phyloP scores from a whole-genome alignment of 2,888 invertebrate genomes.

The Pterobdella sp. region DNA sequence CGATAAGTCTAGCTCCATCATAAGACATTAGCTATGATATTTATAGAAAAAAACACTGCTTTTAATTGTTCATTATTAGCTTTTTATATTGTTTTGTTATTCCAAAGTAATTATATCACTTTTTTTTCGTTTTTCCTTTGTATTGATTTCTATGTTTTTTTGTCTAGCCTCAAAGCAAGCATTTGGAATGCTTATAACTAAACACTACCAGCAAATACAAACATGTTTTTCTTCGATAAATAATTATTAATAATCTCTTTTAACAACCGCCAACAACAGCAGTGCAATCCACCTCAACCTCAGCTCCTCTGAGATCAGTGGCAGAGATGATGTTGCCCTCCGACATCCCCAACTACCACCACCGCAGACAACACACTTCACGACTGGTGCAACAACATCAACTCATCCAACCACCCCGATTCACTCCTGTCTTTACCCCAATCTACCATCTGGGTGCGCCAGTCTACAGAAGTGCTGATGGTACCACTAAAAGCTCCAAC shows the following conservation, averaged over 20 bases:
- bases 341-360: not conserved
- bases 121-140: no score
- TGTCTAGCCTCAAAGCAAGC: no score
- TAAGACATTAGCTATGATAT: no score
- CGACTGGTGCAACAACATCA: constrained; percentile 7
- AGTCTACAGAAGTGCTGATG: constrained; percentile 2
- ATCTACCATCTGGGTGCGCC: constrained; percentile 2
- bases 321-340: not conserved
- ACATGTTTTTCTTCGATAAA: not conserved
- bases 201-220: not conserved
- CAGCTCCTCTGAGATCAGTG: not conserved
- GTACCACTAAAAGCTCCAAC: constrained; percentile 1
- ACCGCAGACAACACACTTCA: not conserved
- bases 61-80: no score
- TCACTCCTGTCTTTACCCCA: not conserved
- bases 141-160: no score
- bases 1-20: no score
- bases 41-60: no score
- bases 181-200: no score
- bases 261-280: constrained; percentile 3
- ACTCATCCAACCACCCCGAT: not conserved
- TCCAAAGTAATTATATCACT: no score
- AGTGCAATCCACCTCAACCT: not conserved
- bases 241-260: not conserved
- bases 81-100: no score